Evolutionary conservation across 2,797 vertebrate species (phyloP).

Genomic region (Staurois parvus): DNA sequence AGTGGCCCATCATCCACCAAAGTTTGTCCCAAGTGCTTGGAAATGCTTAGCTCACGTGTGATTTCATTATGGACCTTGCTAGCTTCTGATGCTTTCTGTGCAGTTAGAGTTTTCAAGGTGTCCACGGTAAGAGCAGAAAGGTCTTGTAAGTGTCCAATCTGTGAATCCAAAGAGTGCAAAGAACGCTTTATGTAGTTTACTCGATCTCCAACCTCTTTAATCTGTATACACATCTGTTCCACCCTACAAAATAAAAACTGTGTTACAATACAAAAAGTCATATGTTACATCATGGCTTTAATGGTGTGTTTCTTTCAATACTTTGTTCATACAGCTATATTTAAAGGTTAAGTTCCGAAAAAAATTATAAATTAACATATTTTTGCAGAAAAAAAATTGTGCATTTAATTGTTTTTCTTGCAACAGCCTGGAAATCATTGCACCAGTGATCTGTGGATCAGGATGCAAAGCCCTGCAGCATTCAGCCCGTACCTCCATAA

Average conservation of each 20-base stretch:
- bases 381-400: too few relatives aligned
- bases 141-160: slow-evolving; percentile 99
- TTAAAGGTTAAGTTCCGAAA: too few relatives aligned
- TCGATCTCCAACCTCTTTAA: slow-evolving; percentile 96
- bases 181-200: slow-evolving; percentile 98
- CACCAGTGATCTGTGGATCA: too few relatives aligned
- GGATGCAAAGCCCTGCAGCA: too few relatives aligned
- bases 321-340: too few relatives aligned
- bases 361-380: too few relatives aligned
- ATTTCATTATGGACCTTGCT: slow-evolving; percentile 98
- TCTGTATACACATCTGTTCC: slow-evolving; percentile 95
- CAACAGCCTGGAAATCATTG: too few relatives aligned
- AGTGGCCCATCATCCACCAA: slow-evolving; percentile 83
- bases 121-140: slow-evolving; percentile 96
- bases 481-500: too few relatives aligned
- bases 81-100: slow-evolving; percentile 95
- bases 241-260: slow-evolving; percentile 78
- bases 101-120: slow-evolving; percentile 94
- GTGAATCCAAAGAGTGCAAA: slow-evolving; percentile 94
- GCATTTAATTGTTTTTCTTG: too few relatives aligned
- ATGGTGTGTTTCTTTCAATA: background rate
- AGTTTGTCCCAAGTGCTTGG: slow-evolving; percentile 92
- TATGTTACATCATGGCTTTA: background rate
- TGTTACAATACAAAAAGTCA: background rate
- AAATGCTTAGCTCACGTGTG: slow-evolving; percentile 94